Base-by-base conservation (phyloP, 2,888 invertebrate species). In the Gryllus longicercus region DNA sequence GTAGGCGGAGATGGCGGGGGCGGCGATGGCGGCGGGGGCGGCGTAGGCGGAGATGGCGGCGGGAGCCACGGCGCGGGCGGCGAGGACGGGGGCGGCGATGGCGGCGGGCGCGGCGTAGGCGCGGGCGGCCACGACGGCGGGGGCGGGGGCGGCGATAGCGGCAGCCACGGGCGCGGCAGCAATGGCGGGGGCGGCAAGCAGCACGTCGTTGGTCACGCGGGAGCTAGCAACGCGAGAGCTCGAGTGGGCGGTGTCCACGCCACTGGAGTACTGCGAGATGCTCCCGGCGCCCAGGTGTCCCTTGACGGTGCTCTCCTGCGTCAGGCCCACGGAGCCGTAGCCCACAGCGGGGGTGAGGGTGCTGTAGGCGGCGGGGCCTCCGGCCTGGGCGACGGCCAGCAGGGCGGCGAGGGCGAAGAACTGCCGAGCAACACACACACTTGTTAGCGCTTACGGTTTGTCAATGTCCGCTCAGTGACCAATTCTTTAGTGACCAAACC, bases 351-450 rank as follows among this genome's bases (percentile, higher is more conserved):
- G 50, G 78, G 82, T 81, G 80, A 63, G 80, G 14, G 82, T 82
- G 81, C 78, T 78, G 82, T 82, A 82, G 50, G 82, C 81, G 11
- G 82, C 82, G 63, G 82, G 82, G 78, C 82, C 82, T 63, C 82
- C 82, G 50, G 82, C 82, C 8, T 79, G 79, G 23, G 82, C 82
- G 38, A 51, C 79, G 78, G 82, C 82, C 80, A 82, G 78, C 50
- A 80, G 79, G 50, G 80, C 82, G 79, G 80, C 50, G 75, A 82
- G 75, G 74, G 80, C 25, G 5, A 75, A 75, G 63, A 79, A 16
- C 79, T 78, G 80, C 50, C 25, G 75, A 1, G 8, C 38, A 38
- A 38, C 8, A 38, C 38, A 38, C 25, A 38, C 25, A 38, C 25
- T 2, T 38, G 25, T 38, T 2, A 38, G 25, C 25, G 25, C 25